Conservation (phyloP, 2,888 invertebrate species). For the Acanthosepion esculentum region DNA sequence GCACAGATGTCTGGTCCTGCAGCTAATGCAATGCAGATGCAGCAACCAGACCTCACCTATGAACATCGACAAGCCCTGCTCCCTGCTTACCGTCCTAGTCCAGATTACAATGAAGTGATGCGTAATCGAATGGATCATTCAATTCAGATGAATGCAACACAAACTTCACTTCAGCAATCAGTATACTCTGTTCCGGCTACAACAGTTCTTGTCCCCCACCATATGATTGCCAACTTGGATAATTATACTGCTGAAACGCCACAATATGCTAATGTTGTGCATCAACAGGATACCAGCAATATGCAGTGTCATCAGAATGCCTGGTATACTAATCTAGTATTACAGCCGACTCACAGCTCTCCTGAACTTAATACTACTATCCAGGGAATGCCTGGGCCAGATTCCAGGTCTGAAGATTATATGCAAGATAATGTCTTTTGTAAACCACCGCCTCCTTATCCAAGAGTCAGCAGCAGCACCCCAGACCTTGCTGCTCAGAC, state of each 20-base stretch:
- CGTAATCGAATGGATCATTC: slow-evolving; percentile 78
- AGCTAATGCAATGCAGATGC: slow-evolving; percentile 48
- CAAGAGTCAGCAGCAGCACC: slow-evolving; percentile 84
- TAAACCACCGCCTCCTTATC: slow-evolving; percentile 77
- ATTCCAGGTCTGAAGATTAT: slow-evolving; percentile 59
- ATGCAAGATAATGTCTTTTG: slow-evolving; percentile 49
- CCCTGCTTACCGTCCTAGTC: slow-evolving; percentile 83
- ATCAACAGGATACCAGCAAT: slow-evolving; percentile 59
- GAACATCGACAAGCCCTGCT: slow-evolving; percentile 63
- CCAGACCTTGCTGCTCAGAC: slow-evolving; percentile 83
- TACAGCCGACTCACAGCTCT: slow-evolving; percentile 73
- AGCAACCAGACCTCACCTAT: slow-evolving; percentile 57
- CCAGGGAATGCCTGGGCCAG: slow-evolving; percentile 62
- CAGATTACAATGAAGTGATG: slow-evolving; percentile 95
- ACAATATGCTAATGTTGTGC: slow-evolving; percentile 65
- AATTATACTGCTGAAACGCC: slow-evolving; percentile 40
- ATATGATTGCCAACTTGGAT: background rate
- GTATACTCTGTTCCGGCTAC: background rate
- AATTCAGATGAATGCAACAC: background rate
- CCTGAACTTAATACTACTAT: slow-evolving; percentile 70
- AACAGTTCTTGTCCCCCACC: background rate
- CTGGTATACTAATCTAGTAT: slow-evolving; percentile 65
- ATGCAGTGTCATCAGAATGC: slow-evolving; percentile 61
- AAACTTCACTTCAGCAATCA: background rate
- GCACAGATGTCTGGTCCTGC: slow-evolving; percentile 1